Conservation (phyloP, 2,797 vertebrate genomes). For the Pempheris klunzingeri region DNA sequence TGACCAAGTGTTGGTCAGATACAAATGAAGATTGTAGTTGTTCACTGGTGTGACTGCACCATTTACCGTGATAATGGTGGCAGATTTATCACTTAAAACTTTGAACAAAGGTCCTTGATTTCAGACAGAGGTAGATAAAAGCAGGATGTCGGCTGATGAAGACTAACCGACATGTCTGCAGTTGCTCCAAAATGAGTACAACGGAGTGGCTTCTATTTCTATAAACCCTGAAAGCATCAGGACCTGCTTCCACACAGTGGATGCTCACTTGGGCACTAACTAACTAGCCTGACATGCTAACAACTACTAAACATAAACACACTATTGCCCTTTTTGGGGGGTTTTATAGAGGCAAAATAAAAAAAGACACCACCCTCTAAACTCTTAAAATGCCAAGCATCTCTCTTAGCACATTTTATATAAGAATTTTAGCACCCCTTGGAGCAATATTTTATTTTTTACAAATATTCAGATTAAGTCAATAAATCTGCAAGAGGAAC, state of each 20-base stretch:
- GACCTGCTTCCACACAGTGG: background rate
- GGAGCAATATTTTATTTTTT: slow-evolving; percentile 38
- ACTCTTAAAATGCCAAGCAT: background rate
- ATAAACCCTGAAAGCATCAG: background rate
- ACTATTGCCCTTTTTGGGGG: background rate
- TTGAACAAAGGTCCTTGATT: background rate
- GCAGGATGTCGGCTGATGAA: background rate
- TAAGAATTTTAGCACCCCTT: slow-evolving; percentile 31
- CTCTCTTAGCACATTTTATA: slow-evolving; percentile 6
- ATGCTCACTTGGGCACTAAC: background rate
- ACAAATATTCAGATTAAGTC: slow-evolving; percentile 64
- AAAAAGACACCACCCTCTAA: background rate
- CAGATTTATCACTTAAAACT: background rate
- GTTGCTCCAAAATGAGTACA: background rate
- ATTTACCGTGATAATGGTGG: background rate
- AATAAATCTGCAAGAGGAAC: slow-evolving; percentile 68
- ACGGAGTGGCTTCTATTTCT: background rate
- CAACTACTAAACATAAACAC: background rate
- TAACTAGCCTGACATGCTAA: background rate
- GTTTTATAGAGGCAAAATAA: background rate
- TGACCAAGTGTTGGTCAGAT: background rate
- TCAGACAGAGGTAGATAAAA: background rate
- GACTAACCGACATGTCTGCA: background rate
- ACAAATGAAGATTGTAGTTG: slow-evolving; percentile 3
- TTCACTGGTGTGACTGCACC: too few relatives aligned